Evolutionary conservation across 1,140 invertebrate genomes (phyloP).

Genomic region (Anagrus nilaparvatae): DNA sequence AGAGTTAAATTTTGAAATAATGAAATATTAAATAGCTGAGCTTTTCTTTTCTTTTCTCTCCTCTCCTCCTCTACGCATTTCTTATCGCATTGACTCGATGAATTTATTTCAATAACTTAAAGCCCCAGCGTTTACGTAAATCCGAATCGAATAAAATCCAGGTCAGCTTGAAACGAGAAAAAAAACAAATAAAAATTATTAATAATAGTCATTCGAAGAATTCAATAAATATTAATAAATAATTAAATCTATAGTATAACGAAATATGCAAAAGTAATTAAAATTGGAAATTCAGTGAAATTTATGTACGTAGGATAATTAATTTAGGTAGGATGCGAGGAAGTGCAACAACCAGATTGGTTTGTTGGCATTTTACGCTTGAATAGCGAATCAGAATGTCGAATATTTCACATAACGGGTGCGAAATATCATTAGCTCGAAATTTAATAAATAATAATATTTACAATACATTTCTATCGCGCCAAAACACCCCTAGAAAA

Average conservation of each 20-base stretch:
- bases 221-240: too few species aligned
- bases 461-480: too few species aligned
- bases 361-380: conserved; percentile 24
- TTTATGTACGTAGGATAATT: conserved; percentile 1
- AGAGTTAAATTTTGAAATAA: conserved; percentile 35
- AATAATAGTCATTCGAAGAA: too few species aligned
- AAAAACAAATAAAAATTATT: conserved; percentile 1
- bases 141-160: not conserved
- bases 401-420: conserved; percentile 41
- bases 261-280: too few species aligned
- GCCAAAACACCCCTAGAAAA: conserved; percentile 7
- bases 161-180: not conserved
- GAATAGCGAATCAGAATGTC: conserved; percentile 38
- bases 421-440: conserved; percentile 38
- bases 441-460: too few species aligned
- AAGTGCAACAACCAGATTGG: conserved; percentile 14
- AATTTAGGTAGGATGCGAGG: not conserved
- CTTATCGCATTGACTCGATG: conserved; percentile 5
- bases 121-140: not conserved
- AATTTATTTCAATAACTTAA: conserved; percentile 9
- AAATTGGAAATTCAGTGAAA: conserved; percentile 2
- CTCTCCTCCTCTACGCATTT: conserved; percentile 5
- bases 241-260: too few species aligned
- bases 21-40: conserved; percentile 37
- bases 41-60: conserved; percentile 5